Conservation (phyloP, 2,113 vertebrate genomes). For the Entelurus aequoreus region DNA sequence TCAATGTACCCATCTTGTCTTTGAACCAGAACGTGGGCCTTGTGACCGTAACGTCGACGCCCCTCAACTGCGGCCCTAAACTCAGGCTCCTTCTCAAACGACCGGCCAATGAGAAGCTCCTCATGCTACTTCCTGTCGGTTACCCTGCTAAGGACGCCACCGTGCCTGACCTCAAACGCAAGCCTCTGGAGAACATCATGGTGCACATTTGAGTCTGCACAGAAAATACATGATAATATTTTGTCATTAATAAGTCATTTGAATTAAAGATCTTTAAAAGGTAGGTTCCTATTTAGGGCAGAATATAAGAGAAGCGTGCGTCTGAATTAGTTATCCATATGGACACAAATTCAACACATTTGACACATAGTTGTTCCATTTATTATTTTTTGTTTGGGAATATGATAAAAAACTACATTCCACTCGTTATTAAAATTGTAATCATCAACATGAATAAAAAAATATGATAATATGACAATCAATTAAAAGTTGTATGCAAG, state of each 20-base stretch:
- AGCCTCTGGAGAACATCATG: constrained; percentile 80
- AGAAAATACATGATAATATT: not conserved
- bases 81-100: constrained; percentile 81
- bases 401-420: too few species aligned
- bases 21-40: constrained; percentile 81
- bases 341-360: too few species aligned
- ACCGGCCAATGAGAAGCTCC: constrained; percentile 86
- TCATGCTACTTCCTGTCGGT: constrained; percentile 89
- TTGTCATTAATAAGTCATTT: too few species aligned
- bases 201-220: constrained; percentile 69
- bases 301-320: too few species aligned
- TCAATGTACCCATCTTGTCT: not conserved
- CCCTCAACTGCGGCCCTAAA: constrained; percentile 89
- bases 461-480: too few species aligned
- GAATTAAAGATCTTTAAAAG: not conserved
- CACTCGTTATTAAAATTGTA: too few species aligned
- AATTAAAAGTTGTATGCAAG: too few species aligned
- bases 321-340: too few species aligned
- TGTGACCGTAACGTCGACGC: constrained; percentile 87
- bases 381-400: too few species aligned
- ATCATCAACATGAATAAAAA: too few species aligned
- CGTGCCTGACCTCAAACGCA: constrained; percentile 81
- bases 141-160: constrained; percentile 82
- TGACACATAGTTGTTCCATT: too few species aligned
- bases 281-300: too few species aligned